Conservation (phyloP, 2,113 vertebrate species). For the Falco punctatus region DNA sequence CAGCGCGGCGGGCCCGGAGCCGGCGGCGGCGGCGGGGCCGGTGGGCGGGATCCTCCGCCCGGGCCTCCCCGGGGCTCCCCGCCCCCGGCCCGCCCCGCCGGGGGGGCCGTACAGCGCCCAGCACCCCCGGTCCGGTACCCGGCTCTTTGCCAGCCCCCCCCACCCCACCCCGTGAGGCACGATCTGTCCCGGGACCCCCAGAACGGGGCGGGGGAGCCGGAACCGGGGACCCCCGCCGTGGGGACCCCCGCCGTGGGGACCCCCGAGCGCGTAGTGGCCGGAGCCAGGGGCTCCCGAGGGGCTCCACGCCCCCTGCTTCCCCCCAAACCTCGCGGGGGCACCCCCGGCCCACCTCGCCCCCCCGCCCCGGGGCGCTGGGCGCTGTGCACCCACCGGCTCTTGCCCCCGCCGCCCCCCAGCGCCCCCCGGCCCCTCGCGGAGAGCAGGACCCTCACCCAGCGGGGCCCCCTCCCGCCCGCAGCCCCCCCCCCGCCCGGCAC, state of each 20-base stretch:
- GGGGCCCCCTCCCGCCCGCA: background rate
- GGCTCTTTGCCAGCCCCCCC: background rate
- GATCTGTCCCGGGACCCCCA: background rate
- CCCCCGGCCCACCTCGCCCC: background rate
- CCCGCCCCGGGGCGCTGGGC: background rate
- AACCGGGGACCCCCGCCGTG: too few relatives aligned
- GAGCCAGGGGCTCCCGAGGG: background rate
- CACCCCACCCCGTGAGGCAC: background rate
- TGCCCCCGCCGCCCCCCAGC: too few relatives aligned
- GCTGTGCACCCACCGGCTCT: too few relatives aligned
- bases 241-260: background rate
- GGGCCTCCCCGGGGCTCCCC: constrained; percentile 23
- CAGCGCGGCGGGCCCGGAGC: background rate
- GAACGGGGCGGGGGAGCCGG: background rate
- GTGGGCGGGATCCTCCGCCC: background rate
- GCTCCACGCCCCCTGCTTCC: background rate
- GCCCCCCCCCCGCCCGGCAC: background rate
- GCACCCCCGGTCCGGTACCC: background rate
- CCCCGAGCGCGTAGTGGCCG: background rate
- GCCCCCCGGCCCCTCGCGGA: background rate
- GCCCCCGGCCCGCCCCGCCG: constrained; percentile 5
- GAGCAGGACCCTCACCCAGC: background rate
- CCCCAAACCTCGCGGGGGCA: background rate
- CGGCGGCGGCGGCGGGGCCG: background rate
- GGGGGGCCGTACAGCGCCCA: background rate